Conservation (phyloP, 2,888 invertebrate genomes). For the Notodonta dromedarius region DNA sequence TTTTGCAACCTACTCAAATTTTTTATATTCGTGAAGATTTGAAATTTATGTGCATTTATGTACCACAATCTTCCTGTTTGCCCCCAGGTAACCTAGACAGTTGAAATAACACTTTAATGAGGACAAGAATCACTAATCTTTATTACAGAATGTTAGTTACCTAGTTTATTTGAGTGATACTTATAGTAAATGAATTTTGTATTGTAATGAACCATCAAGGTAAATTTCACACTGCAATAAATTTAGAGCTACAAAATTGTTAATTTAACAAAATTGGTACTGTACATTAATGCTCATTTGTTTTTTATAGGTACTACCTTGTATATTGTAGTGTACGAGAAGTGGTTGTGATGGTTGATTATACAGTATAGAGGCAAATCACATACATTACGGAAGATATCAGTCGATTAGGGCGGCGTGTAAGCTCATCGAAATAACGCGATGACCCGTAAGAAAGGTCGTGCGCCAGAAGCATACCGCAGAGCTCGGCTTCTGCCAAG, state of each 20-base stretch:
- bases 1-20: no score
- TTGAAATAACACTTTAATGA: slow-evolving; percentile 17
- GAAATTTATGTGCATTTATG: slow-evolving; percentile 21
- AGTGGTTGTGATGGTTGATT: slow-evolving; percentile 1
- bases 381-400: slow-evolving; percentile 29
- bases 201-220: slow-evolving; percentile 2
- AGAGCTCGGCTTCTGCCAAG: slow-evolving; percentile 46
- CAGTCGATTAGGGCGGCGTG: slow-evolving; percentile 48
- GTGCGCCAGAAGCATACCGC: slow-evolving; percentile 55
- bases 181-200: no score
- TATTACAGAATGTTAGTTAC: no score
- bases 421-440: slow-evolving; percentile 63
- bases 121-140: no score
- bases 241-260: slow-evolving; percentile 2
- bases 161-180: no score
- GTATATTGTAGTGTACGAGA: slow-evolving; percentile 2
- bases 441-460: slow-evolving; percentile 69
- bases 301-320: neutral
- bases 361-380: slow-evolving; percentile 3
- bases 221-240: slow-evolving; percentile 12
- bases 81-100: slow-evolving; percentile 36
- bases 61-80: slow-evolving; percentile 24
- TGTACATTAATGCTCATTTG: slow-evolving; percentile 5
- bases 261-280: slow-evolving; percentile 2
- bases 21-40: slow-evolving; percentile 14